Base-by-base conservation (phyloP, 2,797 vertebrate species). In the Prunella strophiata region DNA sequence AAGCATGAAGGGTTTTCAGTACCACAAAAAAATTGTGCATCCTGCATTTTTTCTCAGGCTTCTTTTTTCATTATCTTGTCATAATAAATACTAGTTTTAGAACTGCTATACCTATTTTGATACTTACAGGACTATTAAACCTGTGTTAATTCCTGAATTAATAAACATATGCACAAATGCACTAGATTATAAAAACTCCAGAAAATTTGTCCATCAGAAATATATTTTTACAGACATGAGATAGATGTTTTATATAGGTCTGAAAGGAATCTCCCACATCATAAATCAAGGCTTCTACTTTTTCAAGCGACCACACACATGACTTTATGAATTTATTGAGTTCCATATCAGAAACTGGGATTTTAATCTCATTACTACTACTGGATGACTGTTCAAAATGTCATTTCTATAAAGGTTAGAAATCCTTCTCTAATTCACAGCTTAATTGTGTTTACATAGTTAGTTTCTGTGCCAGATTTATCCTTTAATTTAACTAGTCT, bases 81-180 rank as follows among this genome's bases (percentile, higher is more conserved):
- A 88, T 95, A 68, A 95, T 96, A 96, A 94, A 78, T 85, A 38
- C 88, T 93, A 73, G 43, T 89, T 97, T 97, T 81, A 93, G 83
- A 96, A 90, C 82, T 85, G 32, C 57, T 92, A 63, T 87, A 61
- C 59, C n/a, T 93, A 90, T 72, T 97, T 93, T 94, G 70, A 66
- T 94, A 93, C 76, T 92, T 95, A 88, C 57, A 92, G 71, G 72
- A 75, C 68, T 96, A 89, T 93, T 97, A 96, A 95, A 96, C 87
- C 93, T 92, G 67, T 72, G 79, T 50, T 55, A 88, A 30, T 91
- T 91, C 85, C 91, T 91, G 84, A 71, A 17, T 89, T 95, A 91
- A 83, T 85, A 94, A 94, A 87, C 84, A 81, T 58, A 50, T 3
- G 11, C 34, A 65, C 50, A 95, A 97, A 78, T 72, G 15, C 13